phyloP scores from a whole-genome alignment of 1,140 invertebrate species.

The Rhynchophorus ferrugineus region DNA sequence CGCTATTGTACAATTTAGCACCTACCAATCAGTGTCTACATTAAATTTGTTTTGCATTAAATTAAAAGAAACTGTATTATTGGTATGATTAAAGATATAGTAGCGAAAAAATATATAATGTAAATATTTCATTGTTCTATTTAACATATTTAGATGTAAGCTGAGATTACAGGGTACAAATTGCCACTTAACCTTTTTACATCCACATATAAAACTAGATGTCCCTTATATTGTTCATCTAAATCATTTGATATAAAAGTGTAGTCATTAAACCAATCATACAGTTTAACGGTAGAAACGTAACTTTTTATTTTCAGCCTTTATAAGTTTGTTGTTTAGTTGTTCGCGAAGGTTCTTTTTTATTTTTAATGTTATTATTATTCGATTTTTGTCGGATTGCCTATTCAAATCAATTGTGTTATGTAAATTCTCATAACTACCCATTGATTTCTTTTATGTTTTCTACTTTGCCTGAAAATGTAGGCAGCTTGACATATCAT shows the following conservation, averaged over 20 bases:
- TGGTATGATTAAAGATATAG: constrained; percentile 3
- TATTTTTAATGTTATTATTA: too few relatives aligned
- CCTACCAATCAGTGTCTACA: neutral
- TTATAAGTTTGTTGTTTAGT: too few relatives aligned
- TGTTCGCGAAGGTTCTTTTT: too few relatives aligned
- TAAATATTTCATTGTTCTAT: constrained; percentile 15
- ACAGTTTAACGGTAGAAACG: constrained; percentile 12
- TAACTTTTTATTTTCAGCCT: too few relatives aligned
- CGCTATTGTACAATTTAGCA: neutral
- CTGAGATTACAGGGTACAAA: constrained; percentile 17
- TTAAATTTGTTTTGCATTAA: constrained; percentile 1
- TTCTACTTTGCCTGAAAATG: constrained; percentile 3
- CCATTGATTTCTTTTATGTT: too few relatives aligned
- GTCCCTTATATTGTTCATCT: neutral
- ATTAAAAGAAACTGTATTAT: constrained; percentile 16
- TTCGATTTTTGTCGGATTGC: too few relatives aligned
- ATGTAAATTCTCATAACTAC: too few relatives aligned
- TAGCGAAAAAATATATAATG: constrained; percentile 1
- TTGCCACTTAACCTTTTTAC: constrained; percentile 6
- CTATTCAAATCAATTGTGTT: too few relatives aligned
- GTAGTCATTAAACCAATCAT: constrained; percentile 9
- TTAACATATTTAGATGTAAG: constrained; percentile 11
- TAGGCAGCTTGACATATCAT: constrained; percentile 7
- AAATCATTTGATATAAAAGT: neutral
- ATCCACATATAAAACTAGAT: neutral